Conservation (phyloP, 2,888 invertebrate species). For the Flabesymbios commensalis region DNA sequence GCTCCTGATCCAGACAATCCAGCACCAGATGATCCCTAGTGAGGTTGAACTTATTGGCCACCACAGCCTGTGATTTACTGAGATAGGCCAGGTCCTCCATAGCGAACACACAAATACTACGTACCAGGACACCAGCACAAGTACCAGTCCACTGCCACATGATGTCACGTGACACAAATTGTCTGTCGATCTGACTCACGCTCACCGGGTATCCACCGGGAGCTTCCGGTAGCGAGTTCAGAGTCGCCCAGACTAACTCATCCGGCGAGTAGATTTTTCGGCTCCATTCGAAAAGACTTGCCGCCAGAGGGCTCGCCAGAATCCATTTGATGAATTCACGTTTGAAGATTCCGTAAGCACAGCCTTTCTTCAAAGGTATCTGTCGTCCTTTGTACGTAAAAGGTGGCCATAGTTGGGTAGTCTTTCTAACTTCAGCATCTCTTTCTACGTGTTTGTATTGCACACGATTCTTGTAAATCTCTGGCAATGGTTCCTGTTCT, state of each 20-base stretch:
- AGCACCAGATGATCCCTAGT: conserved; percentile 47
- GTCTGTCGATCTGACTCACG: conserved; percentile 31
- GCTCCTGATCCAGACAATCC: conserved; percentile 47
- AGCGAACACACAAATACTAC: conserved; percentile 8
- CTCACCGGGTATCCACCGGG: conserved; percentile 45
- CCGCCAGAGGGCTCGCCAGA: conserved; percentile 37
- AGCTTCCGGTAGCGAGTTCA: conserved; percentile 44
- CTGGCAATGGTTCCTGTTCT: conserved; percentile 22
- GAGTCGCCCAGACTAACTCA: conserved; percentile 54
- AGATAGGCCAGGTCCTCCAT: conserved; percentile 45
- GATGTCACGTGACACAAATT: conserved; percentile 22
- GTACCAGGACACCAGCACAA: conserved; percentile 15
- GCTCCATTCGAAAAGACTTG: conserved; percentile 47
- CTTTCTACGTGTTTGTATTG: not conserved
- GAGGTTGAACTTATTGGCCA: conserved; percentile 58
- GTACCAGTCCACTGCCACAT: conserved; percentile 19
- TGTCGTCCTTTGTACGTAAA: conserved; percentile 10
- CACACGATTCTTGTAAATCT: not conserved
- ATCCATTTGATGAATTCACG: conserved; percentile 49
- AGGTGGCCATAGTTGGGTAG: not conserved
- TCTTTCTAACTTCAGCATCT: not conserved
- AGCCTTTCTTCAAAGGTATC: conserved; percentile 44
- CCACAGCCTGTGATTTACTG: conserved; percentile 39
- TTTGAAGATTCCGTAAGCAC: conserved; percentile 49
- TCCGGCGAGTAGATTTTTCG: conserved; percentile 53